phyloP scores from a whole-genome alignment of 2,113 vertebrate species.

The Cyanoderma ruficeps region DNA sequence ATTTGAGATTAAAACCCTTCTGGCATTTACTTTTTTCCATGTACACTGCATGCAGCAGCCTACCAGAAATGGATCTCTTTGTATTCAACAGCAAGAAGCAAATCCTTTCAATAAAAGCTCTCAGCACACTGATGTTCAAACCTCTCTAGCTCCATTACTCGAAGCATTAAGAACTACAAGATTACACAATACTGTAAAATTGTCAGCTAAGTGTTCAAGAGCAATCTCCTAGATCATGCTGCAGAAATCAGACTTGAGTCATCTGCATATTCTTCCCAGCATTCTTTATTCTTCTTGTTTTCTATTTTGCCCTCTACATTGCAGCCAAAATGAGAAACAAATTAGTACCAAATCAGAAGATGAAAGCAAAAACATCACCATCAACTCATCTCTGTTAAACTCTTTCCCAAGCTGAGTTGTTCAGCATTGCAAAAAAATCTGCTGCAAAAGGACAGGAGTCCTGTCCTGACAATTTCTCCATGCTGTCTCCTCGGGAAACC shows the following conservation, averaged over 20 bases:
- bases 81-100: conserved; percentile 23
- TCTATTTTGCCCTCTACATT: neutral
- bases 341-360: neutral
- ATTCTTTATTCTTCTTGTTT: neutral
- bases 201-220: neutral
- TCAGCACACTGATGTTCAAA: neutral
- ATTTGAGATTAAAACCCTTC: neutral
- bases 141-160: neutral
- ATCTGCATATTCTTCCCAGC: neutral
- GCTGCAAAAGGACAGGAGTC: neutral
- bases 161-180: neutral
- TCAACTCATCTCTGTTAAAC: neutral
- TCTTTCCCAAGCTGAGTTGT: neutral
- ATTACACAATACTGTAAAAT: neutral
- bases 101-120: conserved; percentile 11
- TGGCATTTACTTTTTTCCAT: neutral
- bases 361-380: neutral
- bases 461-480: too few species aligned
- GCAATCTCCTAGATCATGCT: neutral
- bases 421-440: neutral
- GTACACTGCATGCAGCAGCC: neutral
- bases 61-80: neutral
- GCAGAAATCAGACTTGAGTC: neutral
- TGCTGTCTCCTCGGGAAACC: neutral
- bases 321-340: neutral